Base-by-base conservation (phyloP, 2,113 vertebrate species). In the Salvelinus sp. region DNA sequence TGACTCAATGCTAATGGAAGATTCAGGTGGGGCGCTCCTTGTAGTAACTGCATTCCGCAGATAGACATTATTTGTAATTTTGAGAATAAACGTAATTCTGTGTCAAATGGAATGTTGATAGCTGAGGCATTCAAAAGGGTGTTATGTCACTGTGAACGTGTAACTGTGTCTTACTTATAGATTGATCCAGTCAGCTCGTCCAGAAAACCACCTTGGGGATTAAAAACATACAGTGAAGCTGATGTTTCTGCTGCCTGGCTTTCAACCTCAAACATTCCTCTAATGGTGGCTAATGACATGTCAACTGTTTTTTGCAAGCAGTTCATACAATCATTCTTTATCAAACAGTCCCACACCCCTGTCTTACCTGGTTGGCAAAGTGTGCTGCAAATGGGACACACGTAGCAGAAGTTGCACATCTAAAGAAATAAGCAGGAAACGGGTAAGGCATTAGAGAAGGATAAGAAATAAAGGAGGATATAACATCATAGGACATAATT, bases 301-400 rank as follows among this genome's bases (percentile, higher is more conserved):
- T 57, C 18, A 10, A 57, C 54, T 1, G 16, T 33, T 57, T 14
- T 20, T 57, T 57, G 16, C 18, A 20, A 57, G 54, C 54, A 16
- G 1, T 57, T 57, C 54, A 57, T 20, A 57, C 54, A 10, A 10
- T 44, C 9, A 44, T 10, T 44, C 7, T 10, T 44, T 10, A 44
- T 44, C 9, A 25, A 66, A 66, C 64, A 33, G 4, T 16, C 3
- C 18, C 18, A 20, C 12, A 33, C 13, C n/a, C 13, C n/a, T 22
- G 22, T 87, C 92, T 94, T 85, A 97, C 96, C 96, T 58, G 96
- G 96, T 27, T 94, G 85, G 87, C 96, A 97, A 72, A 95, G 76
- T 0, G 92, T 94, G 63, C 95, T 86, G 74, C 96, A 97, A 75
- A 93, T 87, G 44, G 96, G 95, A 89, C 96, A 97, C 47, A 96